Base-by-base conservation (phyloP, 2,113 vertebrate species). In the Poicephalus gulielmi region DNA sequence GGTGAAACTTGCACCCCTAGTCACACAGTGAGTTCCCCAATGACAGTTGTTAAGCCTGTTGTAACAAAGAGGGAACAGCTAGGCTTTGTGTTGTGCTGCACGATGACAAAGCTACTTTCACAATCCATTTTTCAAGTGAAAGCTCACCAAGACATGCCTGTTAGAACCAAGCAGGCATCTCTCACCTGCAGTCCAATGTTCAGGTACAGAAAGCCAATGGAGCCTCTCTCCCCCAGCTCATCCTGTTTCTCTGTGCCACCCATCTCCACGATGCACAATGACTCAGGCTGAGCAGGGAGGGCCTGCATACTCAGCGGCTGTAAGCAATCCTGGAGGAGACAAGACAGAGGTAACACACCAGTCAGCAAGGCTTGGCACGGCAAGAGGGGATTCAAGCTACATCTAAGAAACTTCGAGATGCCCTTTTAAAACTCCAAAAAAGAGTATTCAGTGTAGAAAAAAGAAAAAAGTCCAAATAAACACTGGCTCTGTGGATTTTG, bases 271-370 rank as follows among this genome's bases (percentile, higher is more conserved):
- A 99, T 99, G 64, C 99, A 99, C 59, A 99, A 97, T 1, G 99
- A 99, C 90, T 99, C 99, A 0, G 99, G 99, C 96, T 99, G 99
- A 1, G 99, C 99, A 0, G 99, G 99, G 28, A 99, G 98, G 3
- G 99, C 99, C 97, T 99, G 99, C 99, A 99, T 99, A 62, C 99
- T 99, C 92, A 99, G 94, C 0, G 99, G 99, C 95, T 99, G 99
- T 0, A 99, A 96, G 85, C 99, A 99, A 89, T 99, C 99, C 99
- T 99, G 94, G 2, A 16, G 22, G 31, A 39, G 59, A 78, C 39
- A 79, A 23, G 64, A 57, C 22, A 90, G 14, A 46, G 62, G 35
- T 10, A 71, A 5, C 24, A 63, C 1, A 0, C 3, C 47, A 39
- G 19, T 95, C 68, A 86, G 64, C 37, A 88, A 69, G 28, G 49